Conservation (phyloP, 1,140 invertebrate species). For the Atta texana region DNA sequence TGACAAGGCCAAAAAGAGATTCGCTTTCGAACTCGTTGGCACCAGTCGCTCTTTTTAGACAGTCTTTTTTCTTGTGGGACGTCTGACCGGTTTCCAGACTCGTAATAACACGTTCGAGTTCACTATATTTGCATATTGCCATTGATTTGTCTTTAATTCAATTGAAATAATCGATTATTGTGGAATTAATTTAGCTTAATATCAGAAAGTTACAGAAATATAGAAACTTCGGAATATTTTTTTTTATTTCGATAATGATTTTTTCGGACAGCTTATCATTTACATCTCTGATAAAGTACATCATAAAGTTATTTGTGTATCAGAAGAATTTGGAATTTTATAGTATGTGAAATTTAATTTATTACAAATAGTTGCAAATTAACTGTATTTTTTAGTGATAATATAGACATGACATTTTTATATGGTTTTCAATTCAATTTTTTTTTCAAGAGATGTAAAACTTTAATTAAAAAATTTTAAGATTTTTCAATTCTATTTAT, state of each 20-base stretch:
- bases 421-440: neutral
- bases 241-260: neutral
- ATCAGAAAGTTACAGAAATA: neutral
- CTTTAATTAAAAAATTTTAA: neutral
- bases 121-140: constrained; percentile 36
- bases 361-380: neutral
- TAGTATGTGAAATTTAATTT: neutral
- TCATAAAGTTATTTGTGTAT: neutral
- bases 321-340: neutral
- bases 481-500: neutral
- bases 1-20: constrained; percentile 57
- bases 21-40: constrained; percentile 65
- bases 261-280: neutral
- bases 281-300: neutral
- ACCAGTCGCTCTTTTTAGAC: constrained; percentile 19
- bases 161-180: neutral
- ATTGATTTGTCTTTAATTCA: constrained; percentile 26
- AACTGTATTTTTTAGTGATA: neutral
- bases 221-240: constrained; percentile 21
- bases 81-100: constrained; percentile 67
- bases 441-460: too few species aligned
- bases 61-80: constrained; percentile 50
- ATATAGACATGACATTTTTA: neutral
- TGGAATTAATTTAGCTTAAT: neutral
- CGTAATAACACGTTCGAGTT: constrained; percentile 43